Evolutionary conservation across 2,888 invertebrate species (phyloP).

Genomic region (Syritta pipiens): DNA sequence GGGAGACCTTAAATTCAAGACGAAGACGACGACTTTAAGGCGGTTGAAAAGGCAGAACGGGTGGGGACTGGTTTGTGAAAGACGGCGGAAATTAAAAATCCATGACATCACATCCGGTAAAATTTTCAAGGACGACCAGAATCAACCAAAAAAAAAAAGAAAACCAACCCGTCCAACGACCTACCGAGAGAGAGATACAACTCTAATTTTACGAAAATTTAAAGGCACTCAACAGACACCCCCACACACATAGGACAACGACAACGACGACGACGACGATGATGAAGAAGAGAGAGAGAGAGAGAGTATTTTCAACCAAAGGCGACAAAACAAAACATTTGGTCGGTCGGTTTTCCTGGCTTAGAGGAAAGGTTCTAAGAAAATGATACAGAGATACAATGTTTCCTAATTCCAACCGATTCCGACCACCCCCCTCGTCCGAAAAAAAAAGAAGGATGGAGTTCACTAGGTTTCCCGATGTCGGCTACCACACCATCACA

Average conservation of each 20-base stretch:
- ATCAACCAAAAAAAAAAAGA: slow-evolving; percentile 25
- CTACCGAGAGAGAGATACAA: no score
- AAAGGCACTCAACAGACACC: no score
- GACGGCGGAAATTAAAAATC: slow-evolving; percentile 59
- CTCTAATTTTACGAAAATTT: slow-evolving; percentile 54
- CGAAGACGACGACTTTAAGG: slow-evolving; percentile 41
- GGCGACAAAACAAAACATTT: slow-evolving; percentile 51
- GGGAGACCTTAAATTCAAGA: slow-evolving; percentile 59
- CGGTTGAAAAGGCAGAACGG: slow-evolving; percentile 7
- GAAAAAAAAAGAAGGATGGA: slow-evolving; percentile 54
- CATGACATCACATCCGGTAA: slow-evolving; percentile 63
- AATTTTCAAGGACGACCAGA: slow-evolving; percentile 63
- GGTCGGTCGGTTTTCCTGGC: slow-evolving; percentile 39
- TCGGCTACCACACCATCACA: slow-evolving; percentile 14
- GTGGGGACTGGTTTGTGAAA: neutral
- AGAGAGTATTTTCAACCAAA: slow-evolving; percentile 17
- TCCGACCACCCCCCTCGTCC: neutral
- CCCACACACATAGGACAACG: no score
- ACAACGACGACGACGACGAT: no score
- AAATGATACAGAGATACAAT: slow-evolving; percentile 35
- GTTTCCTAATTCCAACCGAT: slow-evolving; percentile 22
- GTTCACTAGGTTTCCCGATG: slow-evolving; percentile 60
- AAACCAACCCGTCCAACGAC: neutral
- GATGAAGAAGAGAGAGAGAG: slow-evolving; percentile 7
- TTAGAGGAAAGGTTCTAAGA: slow-evolving; percentile 38